These are phyloP conservation scores for Gasteruption jaculator DNA, from an alignment of 2,888 invertebrate species.

Conservation along the genomic window DNA sequence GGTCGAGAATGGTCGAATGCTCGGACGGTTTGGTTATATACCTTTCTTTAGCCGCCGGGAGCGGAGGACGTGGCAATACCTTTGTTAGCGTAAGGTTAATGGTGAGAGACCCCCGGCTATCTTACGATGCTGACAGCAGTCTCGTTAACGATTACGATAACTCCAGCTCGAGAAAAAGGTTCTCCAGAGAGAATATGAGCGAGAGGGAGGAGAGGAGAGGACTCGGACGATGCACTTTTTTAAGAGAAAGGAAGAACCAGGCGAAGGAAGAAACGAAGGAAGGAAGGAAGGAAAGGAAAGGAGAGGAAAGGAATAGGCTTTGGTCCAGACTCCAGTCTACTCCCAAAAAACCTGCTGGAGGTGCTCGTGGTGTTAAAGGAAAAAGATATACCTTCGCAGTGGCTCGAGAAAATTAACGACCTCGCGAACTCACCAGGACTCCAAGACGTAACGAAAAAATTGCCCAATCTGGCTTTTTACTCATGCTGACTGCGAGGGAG, in stretches of 20 bases:
- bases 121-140: conserved; percentile 43
- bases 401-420: conserved; percentile 39
- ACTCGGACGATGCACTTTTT: too few species aligned
- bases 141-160: conserved; percentile 46
- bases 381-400: too few species aligned
- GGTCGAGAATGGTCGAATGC: conserved; percentile 18
- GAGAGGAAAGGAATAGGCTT: conserved; percentile 4
- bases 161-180: too few species aligned
- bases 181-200: too few species aligned
- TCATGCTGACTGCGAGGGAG: too few species aligned
- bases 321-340: conserved; percentile 4
- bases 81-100: conserved; percentile 47
- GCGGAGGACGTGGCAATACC: conserved; percentile 44
- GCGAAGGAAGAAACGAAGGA: too few species aligned
- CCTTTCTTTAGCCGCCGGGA: too few species aligned
- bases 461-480: conserved; percentile 26
- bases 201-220: too few species aligned
- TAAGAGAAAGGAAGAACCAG: too few species aligned
- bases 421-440: conserved; percentile 34
- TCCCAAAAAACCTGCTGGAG: conserved; percentile 11
- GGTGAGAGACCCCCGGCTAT: conserved; percentile 41
- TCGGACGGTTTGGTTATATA: conserved; percentile 17
- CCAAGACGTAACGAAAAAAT: conserved; percentile 36
- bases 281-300: too few species aligned
- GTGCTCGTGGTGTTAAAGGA: conserved; percentile 27